These are phyloP conservation scores for Valencia hispanica DNA, from an alignment of 2,797 vertebrate species.

Conservation along the genomic window DNA sequence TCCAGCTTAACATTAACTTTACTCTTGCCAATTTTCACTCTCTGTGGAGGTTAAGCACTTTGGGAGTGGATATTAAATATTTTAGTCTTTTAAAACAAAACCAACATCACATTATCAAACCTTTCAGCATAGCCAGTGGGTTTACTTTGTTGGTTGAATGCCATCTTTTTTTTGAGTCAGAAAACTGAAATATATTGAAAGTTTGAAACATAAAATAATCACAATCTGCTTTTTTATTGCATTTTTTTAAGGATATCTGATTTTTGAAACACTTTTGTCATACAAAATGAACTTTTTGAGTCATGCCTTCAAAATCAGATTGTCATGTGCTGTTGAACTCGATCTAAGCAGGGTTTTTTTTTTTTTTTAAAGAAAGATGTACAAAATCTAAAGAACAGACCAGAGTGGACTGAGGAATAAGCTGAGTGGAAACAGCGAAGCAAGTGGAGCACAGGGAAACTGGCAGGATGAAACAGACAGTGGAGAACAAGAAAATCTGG, in stretches of 20 bases:
- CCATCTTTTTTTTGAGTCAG: not conserved
- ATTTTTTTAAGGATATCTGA: not conserved
- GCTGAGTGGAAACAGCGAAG: not conserved
- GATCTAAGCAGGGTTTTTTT: not conserved
- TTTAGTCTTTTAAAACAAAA: not conserved
- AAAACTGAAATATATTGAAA: not conserved
- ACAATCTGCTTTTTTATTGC: not conserved
- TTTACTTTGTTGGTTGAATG: not conserved
- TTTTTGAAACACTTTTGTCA: not conserved
- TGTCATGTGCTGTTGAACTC: not conserved
- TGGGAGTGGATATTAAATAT: not conserved
- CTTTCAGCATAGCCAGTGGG: conserved; percentile 26
- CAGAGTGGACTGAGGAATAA: not conserved
- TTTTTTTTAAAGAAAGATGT: not conserved
- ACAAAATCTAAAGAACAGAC: not conserved
- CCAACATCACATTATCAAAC: not conserved
- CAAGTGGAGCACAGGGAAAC: not conserved
- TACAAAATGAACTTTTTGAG: not conserved
- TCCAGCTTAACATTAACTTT: conserved; percentile 55
- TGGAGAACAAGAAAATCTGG: not conserved
- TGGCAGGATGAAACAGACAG: not conserved
- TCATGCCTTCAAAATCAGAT: too few species aligned
- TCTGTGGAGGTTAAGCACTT: conserved; percentile 3
- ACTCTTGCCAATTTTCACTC: conserved; percentile 26
- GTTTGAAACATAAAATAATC: not conserved